phyloP scores from a whole-genome alignment of 2,888 invertebrate species.

The Caenorhabditis sp. region DNA sequence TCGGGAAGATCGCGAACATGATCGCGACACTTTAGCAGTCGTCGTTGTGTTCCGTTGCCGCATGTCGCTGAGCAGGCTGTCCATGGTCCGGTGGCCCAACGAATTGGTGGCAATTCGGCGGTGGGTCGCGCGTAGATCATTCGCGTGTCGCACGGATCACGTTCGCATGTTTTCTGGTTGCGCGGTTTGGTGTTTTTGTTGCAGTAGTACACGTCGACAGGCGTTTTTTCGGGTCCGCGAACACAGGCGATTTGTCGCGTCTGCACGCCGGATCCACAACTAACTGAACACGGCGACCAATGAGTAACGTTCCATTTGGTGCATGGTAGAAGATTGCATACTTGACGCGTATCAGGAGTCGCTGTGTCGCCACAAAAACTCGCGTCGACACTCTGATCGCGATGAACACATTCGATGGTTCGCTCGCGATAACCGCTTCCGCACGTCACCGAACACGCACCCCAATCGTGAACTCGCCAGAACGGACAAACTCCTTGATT shows the following conservation, averaged over 20 bases:
- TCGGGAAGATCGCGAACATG: slow-evolving; percentile 58
- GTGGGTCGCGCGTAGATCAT: slow-evolving; percentile 19
- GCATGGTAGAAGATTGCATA: slow-evolving; percentile 59
- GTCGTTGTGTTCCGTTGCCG: slow-evolving; percentile 71
- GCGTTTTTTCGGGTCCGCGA: slow-evolving; percentile 37
- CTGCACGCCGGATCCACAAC: slow-evolving; percentile 78
- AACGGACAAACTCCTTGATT: slow-evolving; percentile 72
- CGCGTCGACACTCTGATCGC: slow-evolving; percentile 66
- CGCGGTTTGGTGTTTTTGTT: slow-evolving; percentile 44
- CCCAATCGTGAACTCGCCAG: slow-evolving; percentile 72
- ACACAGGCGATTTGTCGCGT: slow-evolving; percentile 76
- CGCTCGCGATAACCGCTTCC: slow-evolving; percentile 65
- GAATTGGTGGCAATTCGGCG: slow-evolving; percentile 45
- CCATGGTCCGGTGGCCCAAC: slow-evolving; percentile 68
- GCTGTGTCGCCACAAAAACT: slow-evolving; percentile 59
- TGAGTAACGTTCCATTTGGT: slow-evolving; percentile 56
- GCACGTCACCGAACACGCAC: slow-evolving; percentile 70
- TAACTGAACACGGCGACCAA: slow-evolving; percentile 71
- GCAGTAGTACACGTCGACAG: slow-evolving; percentile 44
- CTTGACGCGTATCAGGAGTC: slow-evolving; percentile 49
- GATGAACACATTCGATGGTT: slow-evolving; percentile 62
- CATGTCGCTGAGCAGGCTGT: slow-evolving; percentile 72
- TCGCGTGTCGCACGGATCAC: slow-evolving; percentile 44
- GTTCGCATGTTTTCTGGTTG: slow-evolving; percentile 49
- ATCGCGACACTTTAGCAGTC: slow-evolving; percentile 60